Evolutionary conservation across 1,140 invertebrate species (phyloP), one percentile per base, ranked within the genome.

Genomic region (Planococcus citri): DNA sequence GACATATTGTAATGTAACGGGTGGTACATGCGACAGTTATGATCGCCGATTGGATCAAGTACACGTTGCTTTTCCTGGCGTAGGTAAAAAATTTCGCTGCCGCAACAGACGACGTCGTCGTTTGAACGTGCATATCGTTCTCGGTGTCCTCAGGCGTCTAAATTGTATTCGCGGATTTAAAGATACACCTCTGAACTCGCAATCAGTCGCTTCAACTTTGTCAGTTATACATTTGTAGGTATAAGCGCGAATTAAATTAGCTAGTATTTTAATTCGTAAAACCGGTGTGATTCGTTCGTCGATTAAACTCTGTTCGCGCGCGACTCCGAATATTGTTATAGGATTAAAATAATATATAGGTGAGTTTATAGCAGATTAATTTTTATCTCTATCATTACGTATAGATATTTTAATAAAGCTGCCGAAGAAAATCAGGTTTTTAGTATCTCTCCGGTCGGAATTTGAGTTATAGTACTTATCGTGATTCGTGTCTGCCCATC

Each of bases 111-210:
- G 33, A 37, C 33, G 14, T 6, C 41, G 41, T 17, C 41, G 41
- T 51, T 51, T 51, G 6, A 51, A 51, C 41, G 41, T 51, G 41
- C 41, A 51, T 20, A 51, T 51, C 41, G 41, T 51, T 51, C 41
- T 51, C 41, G 41, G 12, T 51, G 41, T 51, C 41, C 41, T 51
- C 41, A 51, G 41, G 41, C 41, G 41, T 51, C 41, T 51, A 51
- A 51, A 51, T 17, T 20, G n/a, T 51, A 51, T 51, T 51, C 41
- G 41, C 41, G 41, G 41, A 51, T 51, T 51, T 20, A 51, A 51
- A 51, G 41, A 51, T 51, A 51, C 41, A n/a, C n/a, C n/a, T n/a
- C 41, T 51, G 41, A 51, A 51, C 41, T 51, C 41, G 41, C 41
- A 51, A 51, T 51, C 41, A 14, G 41, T 51, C 41, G 41, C 17